Evolutionary conservation across 2,797 vertebrate species (phyloP).

Genomic region (Eospalax fontanierii): DNA sequence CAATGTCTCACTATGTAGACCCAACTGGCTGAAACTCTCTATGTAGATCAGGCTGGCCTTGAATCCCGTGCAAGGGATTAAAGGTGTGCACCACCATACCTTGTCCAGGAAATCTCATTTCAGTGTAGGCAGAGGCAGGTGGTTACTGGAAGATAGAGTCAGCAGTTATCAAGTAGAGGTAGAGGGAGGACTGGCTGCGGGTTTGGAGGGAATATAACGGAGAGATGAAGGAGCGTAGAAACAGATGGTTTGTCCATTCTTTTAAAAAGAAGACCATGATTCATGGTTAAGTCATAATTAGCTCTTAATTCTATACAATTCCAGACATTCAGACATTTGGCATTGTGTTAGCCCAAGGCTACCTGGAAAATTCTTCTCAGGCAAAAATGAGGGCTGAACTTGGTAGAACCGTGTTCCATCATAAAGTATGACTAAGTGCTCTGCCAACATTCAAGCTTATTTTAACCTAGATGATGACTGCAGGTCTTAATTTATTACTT

Average conservation of each 20-base stretch:
- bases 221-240: not conserved
- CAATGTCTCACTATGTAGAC: too few relatives aligned
- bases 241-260: not conserved
- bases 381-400: not conserved
- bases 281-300: not conserved
- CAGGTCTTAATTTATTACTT: slow-evolving; percentile 88
- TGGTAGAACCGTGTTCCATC: not conserved
- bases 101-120: not conserved
- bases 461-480: slow-evolving; percentile 73
- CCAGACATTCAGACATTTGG: not conserved
- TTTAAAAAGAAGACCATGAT: not conserved
- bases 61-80: too few relatives aligned
- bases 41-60: not conserved
- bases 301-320: not conserved
- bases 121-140: too few relatives aligned
- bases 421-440: not conserved
- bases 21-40: too few relatives aligned
- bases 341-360: not conserved
- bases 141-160: not conserved
- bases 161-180: not conserved
- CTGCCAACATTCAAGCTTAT: slow-evolving; percentile 36
- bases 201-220: not conserved
- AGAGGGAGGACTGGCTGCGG: not conserved
- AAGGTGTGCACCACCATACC: too few relatives aligned
- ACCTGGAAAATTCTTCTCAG: slow-evolving; percentile 37